Evolutionary conservation across 1,140 invertebrate species (phyloP).

Genomic region (Achatina immaculata): DNA sequence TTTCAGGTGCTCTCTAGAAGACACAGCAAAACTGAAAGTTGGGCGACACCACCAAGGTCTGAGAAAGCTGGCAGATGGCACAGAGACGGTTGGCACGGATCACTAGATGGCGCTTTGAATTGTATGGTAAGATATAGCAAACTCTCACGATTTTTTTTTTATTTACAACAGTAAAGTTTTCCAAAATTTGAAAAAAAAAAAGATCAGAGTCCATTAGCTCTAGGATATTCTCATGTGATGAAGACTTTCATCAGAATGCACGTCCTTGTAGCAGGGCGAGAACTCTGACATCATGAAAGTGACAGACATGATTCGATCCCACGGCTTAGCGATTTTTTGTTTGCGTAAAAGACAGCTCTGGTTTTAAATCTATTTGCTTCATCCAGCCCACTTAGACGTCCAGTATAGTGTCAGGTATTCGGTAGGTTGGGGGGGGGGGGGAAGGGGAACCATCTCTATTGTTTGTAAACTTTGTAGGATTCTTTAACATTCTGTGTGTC

Average conservation of each 20-base stretch:
- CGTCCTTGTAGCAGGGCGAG: not conserved
- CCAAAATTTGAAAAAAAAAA: not conserved
- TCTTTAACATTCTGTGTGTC: no score
- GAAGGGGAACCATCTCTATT: no score
- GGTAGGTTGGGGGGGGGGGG: no score
- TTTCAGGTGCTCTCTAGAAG: no score
- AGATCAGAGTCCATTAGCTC: not conserved
- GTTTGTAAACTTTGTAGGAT: no score
- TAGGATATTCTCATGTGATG: not conserved
- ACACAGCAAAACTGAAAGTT: no score
- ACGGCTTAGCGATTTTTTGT: no score
- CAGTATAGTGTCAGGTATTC: no score
- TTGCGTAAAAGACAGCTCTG: no score
- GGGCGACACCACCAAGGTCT: conserved; percentile 41
- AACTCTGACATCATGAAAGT: not conserved
- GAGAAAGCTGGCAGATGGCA: conserved; percentile 35
- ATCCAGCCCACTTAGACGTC: no score
- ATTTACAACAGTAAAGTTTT: not conserved
- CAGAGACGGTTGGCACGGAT: conserved; percentile 44
- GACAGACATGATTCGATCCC: not conserved
- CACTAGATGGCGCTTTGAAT: conserved; percentile 45
- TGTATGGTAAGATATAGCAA: conserved; percentile 2
- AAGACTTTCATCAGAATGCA: not conserved
- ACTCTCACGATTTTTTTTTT: not conserved
- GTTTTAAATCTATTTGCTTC: no score